Evolutionary conservation across 2,113 vertebrate genomes (phyloP).

Genomic region (Serinus canaria): DNA sequence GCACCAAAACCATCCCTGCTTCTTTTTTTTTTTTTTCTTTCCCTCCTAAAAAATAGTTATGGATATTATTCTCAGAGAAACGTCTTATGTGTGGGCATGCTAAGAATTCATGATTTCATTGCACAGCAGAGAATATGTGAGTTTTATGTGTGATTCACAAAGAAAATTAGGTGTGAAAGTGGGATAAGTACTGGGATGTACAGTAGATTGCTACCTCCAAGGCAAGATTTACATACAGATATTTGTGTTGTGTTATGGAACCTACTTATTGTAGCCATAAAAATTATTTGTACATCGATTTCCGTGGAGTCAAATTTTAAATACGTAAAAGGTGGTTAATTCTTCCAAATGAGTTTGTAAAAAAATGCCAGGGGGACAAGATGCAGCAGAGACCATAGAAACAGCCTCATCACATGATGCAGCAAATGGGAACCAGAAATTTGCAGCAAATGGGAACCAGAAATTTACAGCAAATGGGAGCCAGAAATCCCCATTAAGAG

Average conservation of each 20-base stretch:
- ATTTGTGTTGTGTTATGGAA: conserved; percentile 63
- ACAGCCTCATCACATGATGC: neutral
- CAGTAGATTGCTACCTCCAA: conserved; percentile 52
- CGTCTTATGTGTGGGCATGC: conserved; percentile 52
- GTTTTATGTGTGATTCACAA: conserved; percentile 69
- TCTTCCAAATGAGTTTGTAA: conserved; percentile 43
- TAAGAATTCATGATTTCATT: conserved; percentile 68
- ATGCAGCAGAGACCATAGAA: conserved; percentile 18
- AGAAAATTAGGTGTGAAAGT: conserved; percentile 69
- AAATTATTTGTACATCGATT: conserved; percentile 63
- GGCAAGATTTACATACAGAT: conserved; percentile 66
- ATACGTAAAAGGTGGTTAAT: conserved; percentile 58
- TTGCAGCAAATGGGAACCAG: conserved; percentile 24
- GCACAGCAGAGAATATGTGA: conserved; percentile 62
- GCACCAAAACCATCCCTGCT: conserved; percentile 52
- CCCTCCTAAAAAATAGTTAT: conserved; percentile 10
- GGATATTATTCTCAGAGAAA: conserved; percentile 65
- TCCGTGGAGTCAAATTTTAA: conserved; percentile 54
- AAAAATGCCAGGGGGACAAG: conserved; percentile 32
- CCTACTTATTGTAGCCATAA: conserved; percentile 47
- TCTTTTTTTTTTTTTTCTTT: neutral
- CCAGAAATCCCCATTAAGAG: conserved; percentile 51
- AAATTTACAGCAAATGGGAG: conserved; percentile 29
- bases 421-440: conserved; percentile 42
- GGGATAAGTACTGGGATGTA: conserved; percentile 61